phyloP scores from a whole-genome alignment of 1,140 invertebrate genomes.

The Euschistus heros region DNA sequence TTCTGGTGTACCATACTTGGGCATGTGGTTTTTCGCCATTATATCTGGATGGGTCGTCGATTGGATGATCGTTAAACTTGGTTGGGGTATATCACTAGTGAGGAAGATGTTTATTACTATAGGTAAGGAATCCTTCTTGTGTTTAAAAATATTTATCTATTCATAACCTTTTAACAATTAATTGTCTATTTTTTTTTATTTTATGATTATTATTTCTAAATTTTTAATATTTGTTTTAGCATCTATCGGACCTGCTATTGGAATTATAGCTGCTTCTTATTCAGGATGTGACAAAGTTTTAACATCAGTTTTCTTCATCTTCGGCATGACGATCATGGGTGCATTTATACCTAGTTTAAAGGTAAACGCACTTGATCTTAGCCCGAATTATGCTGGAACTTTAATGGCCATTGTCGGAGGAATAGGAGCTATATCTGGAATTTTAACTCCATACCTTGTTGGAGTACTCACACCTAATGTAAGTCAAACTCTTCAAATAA shows the following conservation, averaged over 20 bases:
- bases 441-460: conserved; percentile 64
- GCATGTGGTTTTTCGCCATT: conserved; percentile 54
- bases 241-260: conserved; percentile 59
- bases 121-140: conserved; percentile 31
- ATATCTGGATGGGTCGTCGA: conserved; percentile 47
- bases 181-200: conserved; percentile 2
- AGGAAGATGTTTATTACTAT: conserved; percentile 63
- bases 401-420: conserved; percentile 75
- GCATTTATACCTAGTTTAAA: conserved; percentile 64
- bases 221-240: conserved; percentile 41
- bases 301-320: conserved; percentile 54
- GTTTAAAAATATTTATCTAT: neutral
- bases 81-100: conserved; percentile 47
- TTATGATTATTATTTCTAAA: too few relatives aligned
- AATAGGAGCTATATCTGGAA: conserved; percentile 67
- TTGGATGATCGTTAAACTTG: conserved; percentile 44
- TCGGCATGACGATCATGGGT: conserved; percentile 63
- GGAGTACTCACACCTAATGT: conserved; percentile 62
- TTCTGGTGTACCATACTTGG: conserved; percentile 47
- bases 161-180: neutral
- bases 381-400: conserved; percentile 68
- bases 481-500: conserved; percentile 33
- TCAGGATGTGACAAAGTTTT: conserved; percentile 55
- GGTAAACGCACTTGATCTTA: conserved; percentile 70
- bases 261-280: conserved; percentile 68